Evolutionary conservation across 2,797 vertebrate genomes (phyloP).

Genomic region (Tokudaia tokunoshimensis): DNA sequence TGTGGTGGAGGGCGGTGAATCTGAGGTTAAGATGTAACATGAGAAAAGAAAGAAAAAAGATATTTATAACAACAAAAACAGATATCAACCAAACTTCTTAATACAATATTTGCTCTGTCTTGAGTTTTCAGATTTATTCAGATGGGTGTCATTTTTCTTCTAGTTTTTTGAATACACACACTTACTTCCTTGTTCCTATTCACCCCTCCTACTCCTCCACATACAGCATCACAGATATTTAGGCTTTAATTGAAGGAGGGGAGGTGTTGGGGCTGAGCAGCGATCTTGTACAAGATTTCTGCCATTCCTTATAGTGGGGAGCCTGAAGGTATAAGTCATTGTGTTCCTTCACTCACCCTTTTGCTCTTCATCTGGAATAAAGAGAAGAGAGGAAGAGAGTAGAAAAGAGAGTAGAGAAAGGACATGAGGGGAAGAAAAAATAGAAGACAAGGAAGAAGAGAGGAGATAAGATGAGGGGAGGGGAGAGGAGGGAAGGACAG

Average conservation of each 20-base stretch:
- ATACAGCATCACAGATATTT: slow-evolving; percentile 10
- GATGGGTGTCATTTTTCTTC: neutral
- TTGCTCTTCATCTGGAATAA: neutral
- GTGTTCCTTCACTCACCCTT: slow-evolving; percentile 60
- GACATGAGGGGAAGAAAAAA: neutral
- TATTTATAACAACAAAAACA: neutral
- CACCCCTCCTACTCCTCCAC: neutral
- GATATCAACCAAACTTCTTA: neutral
- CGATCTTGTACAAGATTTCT: slow-evolving; percentile 75
- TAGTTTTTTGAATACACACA: neutral
- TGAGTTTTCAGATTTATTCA: neutral
- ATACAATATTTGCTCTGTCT: neutral
- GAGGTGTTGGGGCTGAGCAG: neutral
- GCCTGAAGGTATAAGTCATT: slow-evolving; percentile 72
- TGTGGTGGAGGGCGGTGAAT: neutral
- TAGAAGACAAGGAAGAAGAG: accelerated
- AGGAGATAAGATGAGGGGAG: neutral
- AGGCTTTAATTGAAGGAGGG: slow-evolving; percentile 66
- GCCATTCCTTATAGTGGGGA: slow-evolving; percentile 57
- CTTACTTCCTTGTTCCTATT: neutral
- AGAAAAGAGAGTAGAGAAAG: too few relatives aligned
- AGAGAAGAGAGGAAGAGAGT: accelerated
- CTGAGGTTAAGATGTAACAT: neutral
- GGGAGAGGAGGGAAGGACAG: too few relatives aligned
- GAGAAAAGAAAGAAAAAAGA: neutral